Base-by-base conservation (phyloP, 2,888 invertebrate species). In the Papilio protenor region DNA sequence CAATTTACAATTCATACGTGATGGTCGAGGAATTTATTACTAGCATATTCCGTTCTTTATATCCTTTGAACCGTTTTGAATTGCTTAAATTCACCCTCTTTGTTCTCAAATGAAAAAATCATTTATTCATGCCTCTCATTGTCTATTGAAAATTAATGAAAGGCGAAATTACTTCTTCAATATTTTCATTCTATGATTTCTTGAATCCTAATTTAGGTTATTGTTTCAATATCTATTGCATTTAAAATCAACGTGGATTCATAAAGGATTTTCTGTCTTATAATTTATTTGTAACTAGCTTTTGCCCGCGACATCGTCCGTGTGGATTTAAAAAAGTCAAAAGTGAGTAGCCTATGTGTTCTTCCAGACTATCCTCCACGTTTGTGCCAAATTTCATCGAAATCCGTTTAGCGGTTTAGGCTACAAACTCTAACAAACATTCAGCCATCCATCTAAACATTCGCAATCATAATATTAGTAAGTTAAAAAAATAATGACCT, bases 121-220 rank as follows among this genome's bases (percentile, higher is more conserved):
- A 73, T 73, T 73, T 73, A 73, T 73, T 73, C 73, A 73, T 73
- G 61, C 59, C 61, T 61, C 23, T 61, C 73, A 61, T 61, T 73
- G 73, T 73, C 61, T 73, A 73, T 73, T 73, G 73, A 73, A 73
- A 73, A 23, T 59, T 73, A 73, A 61, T 73, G 73, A 61, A 73
- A 45, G 55, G 45, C 61, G 45, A 73, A 73, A 73, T 73, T 73
- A 73, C 47, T 73, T 73, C 61, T 73, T 61, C 47, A 73, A 73
- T 61, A 73, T 73, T 59, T 73, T 73, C 45, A 61, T 21, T 73
- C 61, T 16, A 21, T 21, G 21, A 45, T 23, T 45, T 73, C 18
- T 66, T n/a, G 10, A 40, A 40, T 66, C 18, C 8, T 16, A 23
- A 59, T 59, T 40, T 66, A 40, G n/a, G 66, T 64, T 11, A 66